Evolutionary conservation across 1,140 invertebrate species (phyloP), one percentile per base, ranked within the genome.

Genomic region (Colletes latitarsis): DNA sequence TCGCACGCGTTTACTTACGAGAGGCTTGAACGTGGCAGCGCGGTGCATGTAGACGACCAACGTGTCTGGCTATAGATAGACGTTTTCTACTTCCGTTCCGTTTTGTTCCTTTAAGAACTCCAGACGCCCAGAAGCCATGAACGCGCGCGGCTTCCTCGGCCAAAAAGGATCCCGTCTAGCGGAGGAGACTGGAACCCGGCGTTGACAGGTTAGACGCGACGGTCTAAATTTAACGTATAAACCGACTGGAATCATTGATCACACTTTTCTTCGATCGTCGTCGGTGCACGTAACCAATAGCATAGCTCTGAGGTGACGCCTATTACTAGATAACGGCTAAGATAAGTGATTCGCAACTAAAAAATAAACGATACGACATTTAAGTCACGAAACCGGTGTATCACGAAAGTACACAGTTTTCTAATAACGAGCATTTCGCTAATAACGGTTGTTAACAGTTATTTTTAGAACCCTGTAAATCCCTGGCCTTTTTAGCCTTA

Each of bases 11-110:
- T 77, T 66, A 41, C 41, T 64, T 43, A 64, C 69, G 62, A 64
- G 58, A 64, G 49, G 68, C 46, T 53, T 57, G 77, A 39, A 49
- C 41, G 17, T 10, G 69, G 52, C 49, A 55, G 9, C 77, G 49
- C 53, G 68, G 69, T 39, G 52, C 30, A 68, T 53, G 62, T 73
- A 57, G 75, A 82, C 67, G 19, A 39, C 80, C 78, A 46, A 68
- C 57, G 53, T 53, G 74, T 77, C 89, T 87, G 82, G 72, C 89
- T 90, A 90, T 90, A 88, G 70, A 90, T 89, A 90, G 89, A 77
- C 78, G 74, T 89, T 77, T 79, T 86, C 84, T 69, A 84, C 83
- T 89, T 90, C 88, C 88, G 88, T 84, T 85, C 70, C 77, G 81
- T 89, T 87, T 90, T 88, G 84, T 82, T 89, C 83, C 57, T 83